Evolutionary conservation across 2,888 invertebrate species (phyloP), one percentile per base, ranked within the genome.

Genomic region (Schizotus pectinicornis): DNA sequence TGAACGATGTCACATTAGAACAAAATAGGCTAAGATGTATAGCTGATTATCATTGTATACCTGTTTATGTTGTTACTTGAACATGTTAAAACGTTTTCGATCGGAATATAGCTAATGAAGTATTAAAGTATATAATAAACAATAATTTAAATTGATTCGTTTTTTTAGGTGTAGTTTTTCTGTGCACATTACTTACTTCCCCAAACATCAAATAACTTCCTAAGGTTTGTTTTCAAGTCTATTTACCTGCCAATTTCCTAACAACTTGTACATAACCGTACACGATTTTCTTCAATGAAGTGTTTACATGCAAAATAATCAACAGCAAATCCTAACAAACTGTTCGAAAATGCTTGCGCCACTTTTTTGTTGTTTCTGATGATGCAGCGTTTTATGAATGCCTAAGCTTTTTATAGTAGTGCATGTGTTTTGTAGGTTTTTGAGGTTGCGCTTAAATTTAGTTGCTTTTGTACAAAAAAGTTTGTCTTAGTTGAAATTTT

Each of bases 131-230:
- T 54, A 58, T 54, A 61, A 57, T 64, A 59, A 46, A 45, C 35
- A 66, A 57, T 42, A 52, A 63, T 69, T 71, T 67, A 69, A 63
- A 69, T 59, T 58, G 61, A 55, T 71, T 73, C 72, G 67, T 65
- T 73, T 71, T 71, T 67, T 49, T 73, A 72, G 73, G 72, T 73
- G 68, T 72, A 72, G 70, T 70, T 70, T 72, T 68, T 70, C 71
- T 66, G 73, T 73, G 67, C 72, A 72, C 67, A 70, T 72, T 67
- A 71, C 67, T 71, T 73, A 70, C 70, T 70, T 67, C 70, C 69
- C 69, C 55, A 67, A 64, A 62, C 68, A 67, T 61, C 64, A 68
- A 58, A 65, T 66, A 61, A 62, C 59, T 64, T 61, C 67, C 59
- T 57, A 72, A 73, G 72, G 73, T 73, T 73, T 67, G 72, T 72